Base-by-base conservation (phyloP, 2,113 vertebrate species). In the Catharus minimus region DNA sequence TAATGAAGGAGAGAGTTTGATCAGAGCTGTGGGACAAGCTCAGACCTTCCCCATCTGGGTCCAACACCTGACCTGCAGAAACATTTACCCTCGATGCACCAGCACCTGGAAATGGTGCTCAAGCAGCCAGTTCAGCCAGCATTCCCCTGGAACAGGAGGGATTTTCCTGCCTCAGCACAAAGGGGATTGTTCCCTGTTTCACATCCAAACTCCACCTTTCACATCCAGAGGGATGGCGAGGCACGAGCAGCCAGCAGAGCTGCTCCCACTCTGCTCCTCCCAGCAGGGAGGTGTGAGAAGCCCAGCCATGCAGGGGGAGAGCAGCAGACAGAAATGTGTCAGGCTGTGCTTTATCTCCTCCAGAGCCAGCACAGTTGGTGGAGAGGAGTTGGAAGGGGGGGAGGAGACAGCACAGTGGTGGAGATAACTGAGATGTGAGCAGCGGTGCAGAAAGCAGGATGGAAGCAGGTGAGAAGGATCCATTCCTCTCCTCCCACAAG, bases 141-240 rank as follows among this genome's bases (percentile, higher is more conserved):
- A 76, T 39, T 19, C 22, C 27, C 67, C 27, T 43, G 26, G 73
- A 52, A 86, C 36, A 43, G 11, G 1, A 14, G 30, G 6, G 12
- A 4, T 19, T 19, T 19, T 72, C 15, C 36, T 32, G 11, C 43
- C 73, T 58, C 5, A 1, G 14, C 3, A 9, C 26, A 28, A 33
- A 58, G 55, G 43, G 26, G 11, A 11, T 39, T 32, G 24, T 30
- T 58, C 72, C 68, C 36, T 19, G 26, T 44, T 80, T 86, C 15
- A 0, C 72, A 28, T 9, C 56, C 23, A 3, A 4, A 0, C 11
- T 7, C 21, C 61, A 5, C 26, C 77, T 32, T n/a, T n/a, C n/a
- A n/a, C n/a, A n/a, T 0, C 0, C 24, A 24, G 32, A 0, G 2
- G 61, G 57, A 60, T 55, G 11, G 0, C 2, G 1, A 24, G 32